Evolutionary conservation across 2,888 invertebrate genomes (phyloP).

Genomic region (Baccha elongata): DNA sequence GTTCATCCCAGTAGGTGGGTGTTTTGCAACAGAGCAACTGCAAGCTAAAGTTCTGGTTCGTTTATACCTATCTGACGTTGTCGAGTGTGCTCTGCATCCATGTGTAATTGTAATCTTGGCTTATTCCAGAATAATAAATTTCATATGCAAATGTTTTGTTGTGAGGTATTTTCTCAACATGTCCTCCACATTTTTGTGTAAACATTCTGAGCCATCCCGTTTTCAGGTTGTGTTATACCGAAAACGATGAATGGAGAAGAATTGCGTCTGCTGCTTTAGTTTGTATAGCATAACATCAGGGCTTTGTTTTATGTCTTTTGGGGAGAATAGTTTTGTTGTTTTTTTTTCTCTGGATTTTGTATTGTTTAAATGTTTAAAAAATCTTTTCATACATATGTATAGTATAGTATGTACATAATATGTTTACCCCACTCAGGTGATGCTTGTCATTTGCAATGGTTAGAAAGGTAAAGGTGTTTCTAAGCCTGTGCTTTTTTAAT

Average conservation of each 20-base stretch:
- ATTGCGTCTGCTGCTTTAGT: neutral
- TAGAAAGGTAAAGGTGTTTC: constrained; percentile 13
- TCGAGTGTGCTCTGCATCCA: constrained; percentile 33
- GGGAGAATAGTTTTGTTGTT: constrained; percentile 20
- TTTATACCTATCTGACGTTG: constrained; percentile 28
- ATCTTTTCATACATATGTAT: too few species aligned
- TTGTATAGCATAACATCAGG: constrained; percentile 22
- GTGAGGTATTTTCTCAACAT: constrained; percentile 69
- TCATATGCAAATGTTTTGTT: constrained; percentile 80
- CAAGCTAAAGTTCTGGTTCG: constrained; percentile 12
- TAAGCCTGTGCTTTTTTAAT: constrained; percentile 26
- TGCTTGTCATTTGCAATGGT: constrained; percentile 53
- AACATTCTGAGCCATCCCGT: constrained; percentile 27
- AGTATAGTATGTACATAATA: too few species aligned
- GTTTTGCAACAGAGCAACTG: neutral
- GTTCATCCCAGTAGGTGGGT: neutral
- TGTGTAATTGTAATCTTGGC: constrained; percentile 78
- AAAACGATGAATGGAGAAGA: constrained; percentile 9
- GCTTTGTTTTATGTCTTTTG: constrained; percentile 47
- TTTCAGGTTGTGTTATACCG: neutral
- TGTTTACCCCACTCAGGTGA: constrained; percentile 5
- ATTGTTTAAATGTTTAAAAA: constrained; percentile 26
- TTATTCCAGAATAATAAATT: constrained; percentile 81
- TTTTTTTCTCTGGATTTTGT: neutral
- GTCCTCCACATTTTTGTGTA: constrained; percentile 43